A percentile compares a stretch with the other conserved stretches of the same genome.
Evolutionary conservation across 1,140 invertebrate species (phyloP).

Genomic region (Penaeus vannamei): DNA sequence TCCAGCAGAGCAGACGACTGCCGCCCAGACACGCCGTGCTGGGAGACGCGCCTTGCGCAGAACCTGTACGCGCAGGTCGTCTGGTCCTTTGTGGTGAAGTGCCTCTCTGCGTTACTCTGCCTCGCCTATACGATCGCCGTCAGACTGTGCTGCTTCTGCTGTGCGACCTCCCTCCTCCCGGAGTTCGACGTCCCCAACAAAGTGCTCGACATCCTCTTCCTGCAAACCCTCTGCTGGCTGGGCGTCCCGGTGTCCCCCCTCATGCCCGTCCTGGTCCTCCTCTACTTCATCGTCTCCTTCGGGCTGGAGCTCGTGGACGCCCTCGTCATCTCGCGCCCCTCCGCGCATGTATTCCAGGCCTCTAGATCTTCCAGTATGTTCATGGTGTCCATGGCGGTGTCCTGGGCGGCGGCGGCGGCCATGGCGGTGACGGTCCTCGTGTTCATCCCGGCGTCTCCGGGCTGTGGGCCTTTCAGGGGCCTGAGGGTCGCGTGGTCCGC

Average conservation of each 20-base stretch:
- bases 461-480: conserved; percentile 53
- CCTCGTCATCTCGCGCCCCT: not conserved
- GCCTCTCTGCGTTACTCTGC: not conserved
- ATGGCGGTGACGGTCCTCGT: conserved; percentile 11
- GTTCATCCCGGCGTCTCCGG: conserved; percentile 28
- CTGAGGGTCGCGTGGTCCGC: conserved; percentile 31
- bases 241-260: conserved; percentile 48
- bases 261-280: conserved; percentile 35
- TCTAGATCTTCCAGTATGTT: conserved; percentile 45
- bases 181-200: conserved; percentile 48
- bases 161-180: not conserved
- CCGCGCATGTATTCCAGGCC: conserved; percentile 34
- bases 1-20: not conserved
- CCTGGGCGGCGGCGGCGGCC: conserved; percentile 34
- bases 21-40: conserved; percentile 27
- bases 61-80: conserved; percentile 50
- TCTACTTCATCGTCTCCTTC: conserved; percentile 8
- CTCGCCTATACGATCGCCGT: conserved; percentile 33
- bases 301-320: conserved; percentile 37
- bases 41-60: conserved; percentile 49
- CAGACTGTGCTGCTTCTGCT: conserved; percentile 14
- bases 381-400: conserved; percentile 52
- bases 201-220: conserved; percentile 37
- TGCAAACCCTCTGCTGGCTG: conserved; percentile 52
- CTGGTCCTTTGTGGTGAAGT: conserved; percentile 43